Base-by-base conservation (phyloP, 2,113 vertebrate genomes). In the Rhea americana region DNA sequence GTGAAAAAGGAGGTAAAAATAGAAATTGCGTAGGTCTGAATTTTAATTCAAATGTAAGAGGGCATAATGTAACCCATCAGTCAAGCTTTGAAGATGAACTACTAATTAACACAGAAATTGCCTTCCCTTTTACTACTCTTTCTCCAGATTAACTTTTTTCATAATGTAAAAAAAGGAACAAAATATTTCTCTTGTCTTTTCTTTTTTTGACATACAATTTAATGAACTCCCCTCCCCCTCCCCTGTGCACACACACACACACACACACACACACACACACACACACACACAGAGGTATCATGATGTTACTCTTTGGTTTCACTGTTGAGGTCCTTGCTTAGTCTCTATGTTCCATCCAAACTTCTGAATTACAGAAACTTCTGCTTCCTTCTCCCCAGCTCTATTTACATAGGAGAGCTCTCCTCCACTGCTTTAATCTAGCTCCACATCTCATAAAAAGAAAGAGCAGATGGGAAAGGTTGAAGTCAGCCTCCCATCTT, bases 81-180 rank as follows among this genome's bases (percentile, higher is more conserved):
- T 94, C 85, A 95, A 77, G 76, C 50, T 78, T 74, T 85, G 89
- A 94, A 96, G 89, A 93, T 70, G 61, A 96, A 92, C 68, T 89
- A 89, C 93, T 94, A 94, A 96, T 96, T 96, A 95, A 89, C 82
- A 92, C 68, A 93, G 95, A 93, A 87, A 63, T 93, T 87, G 62
- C 68, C 82, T 93, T 96, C 51, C 6, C 53, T 95, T 91, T 70
- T 85, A 91, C 53, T 90, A 87, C 41, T 74, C 22, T 85, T 93
- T 78, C 45, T 45, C 25, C 65, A 89, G 18, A 62, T 82, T 90
- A 93, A 92, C 51, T 72, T 95, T 32, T 84, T 93, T 65, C 45
- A 53, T 90, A 32, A 88, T 58, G 30, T 18, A 62, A 65, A 91
- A 89, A 89, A 86, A 82, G 53, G 61, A 89, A 76, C 25, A 71